Evolutionary conservation across 2,113 vertebrate genomes (phyloP).

Genomic region (Phrynosoma blainvillii): DNA sequence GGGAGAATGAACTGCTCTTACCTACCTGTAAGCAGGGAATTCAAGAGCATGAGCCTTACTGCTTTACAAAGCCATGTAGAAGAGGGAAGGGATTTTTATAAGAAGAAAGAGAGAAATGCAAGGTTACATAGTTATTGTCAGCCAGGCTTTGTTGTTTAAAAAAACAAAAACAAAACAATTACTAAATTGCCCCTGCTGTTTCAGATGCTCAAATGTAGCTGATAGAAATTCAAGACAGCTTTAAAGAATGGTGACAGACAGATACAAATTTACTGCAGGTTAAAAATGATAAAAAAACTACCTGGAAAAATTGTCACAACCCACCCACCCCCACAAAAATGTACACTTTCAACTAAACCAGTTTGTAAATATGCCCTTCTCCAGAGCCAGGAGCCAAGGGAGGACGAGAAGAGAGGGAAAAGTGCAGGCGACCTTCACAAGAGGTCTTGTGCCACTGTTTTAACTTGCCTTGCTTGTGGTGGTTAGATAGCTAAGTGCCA

Average conservation of each 20-base stretch:
- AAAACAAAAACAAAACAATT: slow-evolving; percentile 66
- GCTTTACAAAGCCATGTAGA: slow-evolving; percentile 26
- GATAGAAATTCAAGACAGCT: slow-evolving; percentile 84
- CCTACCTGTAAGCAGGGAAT: slow-evolving; percentile 39
- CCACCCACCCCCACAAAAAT: slow-evolving; percentile 75
- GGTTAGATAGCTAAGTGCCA: slow-evolving; percentile 64
- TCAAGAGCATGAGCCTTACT: not conserved
- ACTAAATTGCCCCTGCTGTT: slow-evolving; percentile 82
- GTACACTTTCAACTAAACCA: slow-evolving; percentile 83
- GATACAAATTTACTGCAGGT: slow-evolving; percentile 85
- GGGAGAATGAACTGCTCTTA: slow-evolving; percentile 39
- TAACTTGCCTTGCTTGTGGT: slow-evolving; percentile 63
- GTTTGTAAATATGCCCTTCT: slow-evolving; percentile 79
- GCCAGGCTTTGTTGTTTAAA: slow-evolving; percentile 62
- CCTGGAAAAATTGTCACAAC: slow-evolving; percentile 78
- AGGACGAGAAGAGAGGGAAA: slow-evolving; percentile 66
- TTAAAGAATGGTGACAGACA: slow-evolving; percentile 80
- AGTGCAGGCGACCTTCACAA: slow-evolving; percentile 71
- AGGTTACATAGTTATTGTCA: slow-evolving; percentile 78
- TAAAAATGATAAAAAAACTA: slow-evolving; percentile 82
- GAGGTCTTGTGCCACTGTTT: slow-evolving; percentile 68
- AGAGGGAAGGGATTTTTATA: slow-evolving; percentile 31
- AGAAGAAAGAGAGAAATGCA: slow-evolving; percentile 50
- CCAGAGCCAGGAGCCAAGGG: slow-evolving; percentile 70
- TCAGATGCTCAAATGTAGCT: slow-evolving; percentile 83